These are phyloP conservation scores for Hyposoter dolosus DNA, from an alignment of 2,888 invertebrate genomes.

Conservation along the genomic window DNA sequence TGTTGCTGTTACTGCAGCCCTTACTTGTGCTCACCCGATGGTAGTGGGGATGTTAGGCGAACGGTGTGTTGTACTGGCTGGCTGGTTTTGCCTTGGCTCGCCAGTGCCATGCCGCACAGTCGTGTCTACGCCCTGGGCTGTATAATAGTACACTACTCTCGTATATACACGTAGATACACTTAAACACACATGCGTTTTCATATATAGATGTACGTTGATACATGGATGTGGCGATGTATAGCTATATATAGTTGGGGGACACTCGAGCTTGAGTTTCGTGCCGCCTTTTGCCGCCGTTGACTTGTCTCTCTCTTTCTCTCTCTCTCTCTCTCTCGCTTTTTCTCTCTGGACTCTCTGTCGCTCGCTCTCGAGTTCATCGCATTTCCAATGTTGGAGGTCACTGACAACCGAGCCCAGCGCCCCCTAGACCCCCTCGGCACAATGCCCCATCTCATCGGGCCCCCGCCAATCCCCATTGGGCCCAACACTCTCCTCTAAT, in stretches of 20 bases:
- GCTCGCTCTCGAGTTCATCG: slow-evolving; percentile 88
- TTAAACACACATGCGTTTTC: background rate
- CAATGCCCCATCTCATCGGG: slow-evolving; percentile 84
- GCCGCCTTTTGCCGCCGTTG: slow-evolving; percentile 45
- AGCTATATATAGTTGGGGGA: slow-evolving; percentile 78
- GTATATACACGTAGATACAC: background rate
- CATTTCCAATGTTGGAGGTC: slow-evolving; percentile 93
- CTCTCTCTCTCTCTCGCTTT: slow-evolving; percentile 37
- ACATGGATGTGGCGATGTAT: slow-evolving; percentile 26
- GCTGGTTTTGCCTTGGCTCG: slow-evolving; percentile 42
- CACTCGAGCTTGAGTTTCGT: slow-evolving; percentile 72
- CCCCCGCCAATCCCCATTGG: slow-evolving; percentile 81
- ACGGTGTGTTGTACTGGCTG: slow-evolving; percentile 55
- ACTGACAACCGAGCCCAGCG: slow-evolving; percentile 90
- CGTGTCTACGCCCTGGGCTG: slow-evolving; percentile 86
- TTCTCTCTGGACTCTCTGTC: slow-evolving; percentile 32
- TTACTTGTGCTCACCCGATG: slow-evolving; percentile 74
- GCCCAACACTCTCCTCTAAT: slow-evolving; percentile 71
- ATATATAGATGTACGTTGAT: background rate
- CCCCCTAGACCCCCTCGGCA: slow-evolving; percentile 80
- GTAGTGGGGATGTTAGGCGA: slow-evolving; percentile 67
- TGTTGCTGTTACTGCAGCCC: slow-evolving; percentile 77
- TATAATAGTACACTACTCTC: slow-evolving; percentile 44
- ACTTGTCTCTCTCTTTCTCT: slow-evolving; percentile 23
- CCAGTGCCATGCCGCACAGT: slow-evolving; percentile 30